phyloP scores from a whole-genome alignment of 2,888 invertebrate species.

The Lingula anatina region DNA sequence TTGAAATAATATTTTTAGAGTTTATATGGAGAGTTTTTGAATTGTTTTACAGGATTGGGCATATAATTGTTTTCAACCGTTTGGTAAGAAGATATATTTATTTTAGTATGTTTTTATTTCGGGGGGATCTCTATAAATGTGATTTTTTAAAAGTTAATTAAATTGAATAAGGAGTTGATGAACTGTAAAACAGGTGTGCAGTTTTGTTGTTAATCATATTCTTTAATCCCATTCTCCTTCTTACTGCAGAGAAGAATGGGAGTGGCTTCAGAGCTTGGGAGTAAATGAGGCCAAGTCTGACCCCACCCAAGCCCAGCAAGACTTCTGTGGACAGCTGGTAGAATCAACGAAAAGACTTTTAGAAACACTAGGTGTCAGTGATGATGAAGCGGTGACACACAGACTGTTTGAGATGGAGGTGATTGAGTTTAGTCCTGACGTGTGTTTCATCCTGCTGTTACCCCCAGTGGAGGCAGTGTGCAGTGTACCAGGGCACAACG shows the following conservation, averaged over 20 bases:
- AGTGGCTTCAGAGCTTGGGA: constrained; percentile 66
- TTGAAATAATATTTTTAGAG: no score
- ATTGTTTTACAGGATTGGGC: no score
- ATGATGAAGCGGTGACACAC: constrained; percentile 37
- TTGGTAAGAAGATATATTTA: no score
- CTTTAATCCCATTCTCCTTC: no score
- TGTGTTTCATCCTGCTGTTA: constrained; percentile 86
- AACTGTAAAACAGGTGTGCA: no score
- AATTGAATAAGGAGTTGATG: no score
- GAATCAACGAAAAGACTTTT: constrained; percentile 43
- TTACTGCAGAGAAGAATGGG: constrained; percentile 85
- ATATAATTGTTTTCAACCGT: no score
- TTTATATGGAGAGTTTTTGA: no score
- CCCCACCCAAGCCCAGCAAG: constrained; percentile 43
- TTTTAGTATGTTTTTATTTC: no score
- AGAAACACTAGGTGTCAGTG: constrained; percentile 38
- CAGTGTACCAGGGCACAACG: constrained; percentile 71
- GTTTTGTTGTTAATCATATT: no score
- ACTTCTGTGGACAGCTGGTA: constrained; percentile 49
- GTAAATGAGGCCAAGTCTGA: constrained; percentile 16
- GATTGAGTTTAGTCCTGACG: constrained; percentile 83
- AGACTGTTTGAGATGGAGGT: constrained; percentile 89
- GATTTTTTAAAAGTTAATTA: no score
- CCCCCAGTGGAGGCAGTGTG: constrained; percentile 91
- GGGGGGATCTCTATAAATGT: no score